phyloP scores from a whole-genome alignment of 1,140 invertebrate genomes.

The Palaemon carinicauda region DNA sequence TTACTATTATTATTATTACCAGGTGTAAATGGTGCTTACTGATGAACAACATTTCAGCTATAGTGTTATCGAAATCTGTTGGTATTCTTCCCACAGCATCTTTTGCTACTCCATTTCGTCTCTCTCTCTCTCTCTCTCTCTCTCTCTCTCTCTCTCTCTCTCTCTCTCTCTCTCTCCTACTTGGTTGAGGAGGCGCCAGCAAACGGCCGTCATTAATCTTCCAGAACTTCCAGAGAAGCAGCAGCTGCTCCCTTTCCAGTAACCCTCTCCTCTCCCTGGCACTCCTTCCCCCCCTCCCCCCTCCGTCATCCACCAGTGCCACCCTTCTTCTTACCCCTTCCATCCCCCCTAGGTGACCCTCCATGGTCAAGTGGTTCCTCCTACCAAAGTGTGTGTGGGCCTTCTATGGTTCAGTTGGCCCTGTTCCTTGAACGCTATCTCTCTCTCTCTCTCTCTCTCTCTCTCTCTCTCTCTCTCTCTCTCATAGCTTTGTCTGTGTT shows the following conservation, averaged over 20 bases:
- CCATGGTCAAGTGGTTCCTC: background rate
- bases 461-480: too few species aligned
- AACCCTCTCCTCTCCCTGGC: background rate
- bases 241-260: slow-evolving; percentile 40
- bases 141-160: background rate
- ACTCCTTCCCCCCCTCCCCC: background rate
- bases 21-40: too few species aligned
- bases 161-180: background rate
- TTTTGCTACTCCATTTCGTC: background rate
- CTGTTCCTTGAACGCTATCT: too few species aligned
- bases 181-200: slow-evolving; percentile 47
- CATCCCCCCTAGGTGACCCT: background rate
- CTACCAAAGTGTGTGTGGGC: too few species aligned
- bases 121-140: background rate
- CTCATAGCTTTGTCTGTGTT: too few species aligned
- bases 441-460: too few species aligned
- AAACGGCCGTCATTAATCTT: slow-evolving; percentile 51
- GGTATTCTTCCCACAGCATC: too few species aligned
- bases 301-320: background rate
- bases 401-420: too few species aligned
- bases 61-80: too few species aligned
- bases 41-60: too few species aligned
- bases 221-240: slow-evolving; percentile 34
- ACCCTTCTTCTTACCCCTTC: background rate
- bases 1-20: too few species aligned